Base-by-base conservation (phyloP, 2,797 vertebrate genomes). In the Alosa sapidissima region DNA sequence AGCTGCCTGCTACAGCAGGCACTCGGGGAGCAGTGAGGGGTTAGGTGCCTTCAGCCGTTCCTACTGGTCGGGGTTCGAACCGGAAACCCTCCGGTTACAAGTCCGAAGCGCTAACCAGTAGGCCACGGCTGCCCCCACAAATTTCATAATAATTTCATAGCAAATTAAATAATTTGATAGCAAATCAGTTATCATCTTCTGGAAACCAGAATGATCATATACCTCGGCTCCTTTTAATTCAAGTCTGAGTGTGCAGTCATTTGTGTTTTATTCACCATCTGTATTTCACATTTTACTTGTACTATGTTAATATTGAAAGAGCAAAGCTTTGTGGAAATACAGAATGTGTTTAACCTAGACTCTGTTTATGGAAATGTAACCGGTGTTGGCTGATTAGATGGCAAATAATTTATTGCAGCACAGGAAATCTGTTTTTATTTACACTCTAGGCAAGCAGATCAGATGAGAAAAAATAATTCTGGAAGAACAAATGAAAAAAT, bases 391-490 rank as follows among this genome's bases (percentile, higher is more conserved):
- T 6, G 3, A 16, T 58, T 58, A 21, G 55, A 21, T 58, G 55
- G 41, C 55, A 19, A 21, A 21, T 21, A 14, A 68, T 33, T 36
- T 3, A 65, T 68, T 33, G 24, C 33, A 33, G 62, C 3, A 33
- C 6, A 68, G 11, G 11, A 68, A 33, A 24, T 62, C n/a, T 21
- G 41, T 45, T 78, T 78, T 78, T 45, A 78, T 45, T 47, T 19
- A 16, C 41, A 41, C 14, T 47, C 0, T 16, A 78, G 72, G 72
- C 72, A 78, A 47, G 36, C 72, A 45, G 72, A 78, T 78, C 72
- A 78, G 72, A 78, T 78, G 72, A 78, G 72, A 47, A 78, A 78
- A 47, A 78, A 7, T 9, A 78, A 78, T 47, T 78, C 41, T 78
- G 72, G 72, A 21, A 21, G 9, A 0, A 47, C 41, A 6, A 78